Evolutionary conservation across 2,888 invertebrate species (phyloP).

Genomic region (Leucophora obtusa): DNA sequence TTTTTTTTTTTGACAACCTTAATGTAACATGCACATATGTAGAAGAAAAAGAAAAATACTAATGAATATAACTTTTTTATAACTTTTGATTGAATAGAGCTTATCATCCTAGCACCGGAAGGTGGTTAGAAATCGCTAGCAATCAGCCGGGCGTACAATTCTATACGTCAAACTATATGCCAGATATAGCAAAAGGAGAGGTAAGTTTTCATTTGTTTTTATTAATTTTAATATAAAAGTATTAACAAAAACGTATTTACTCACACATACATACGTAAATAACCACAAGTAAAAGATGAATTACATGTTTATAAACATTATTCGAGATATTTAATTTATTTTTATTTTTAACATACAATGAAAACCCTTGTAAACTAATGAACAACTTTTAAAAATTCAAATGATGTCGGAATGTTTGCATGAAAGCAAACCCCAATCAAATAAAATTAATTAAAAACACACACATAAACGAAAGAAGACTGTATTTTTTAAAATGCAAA

Average conservation of each 20-base stretch:
- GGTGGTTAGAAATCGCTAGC: conserved; percentile 88
- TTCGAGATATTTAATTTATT: neutral
- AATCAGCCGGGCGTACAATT: conserved; percentile 95
- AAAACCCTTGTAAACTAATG: conserved; percentile 52
- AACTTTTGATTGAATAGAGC: conserved; percentile 79
- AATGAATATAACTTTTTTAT: neutral
- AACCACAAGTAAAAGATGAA: neutral
- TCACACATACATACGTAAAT: neutral
- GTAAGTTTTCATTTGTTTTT: conserved; percentile 59
- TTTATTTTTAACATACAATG: conserved; percentile 16
- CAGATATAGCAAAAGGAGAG: conserved; percentile 80
- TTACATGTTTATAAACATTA: conserved; percentile 10
- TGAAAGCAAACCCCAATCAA: conserved; percentile 33
- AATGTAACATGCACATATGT: neutral
- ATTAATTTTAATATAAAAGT: conserved; percentile 1
- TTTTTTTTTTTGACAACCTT: too few species aligned
- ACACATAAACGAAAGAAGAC: conserved; percentile 21
- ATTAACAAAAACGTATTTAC: neutral
- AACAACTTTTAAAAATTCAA: conserved; percentile 46
- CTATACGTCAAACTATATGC: conserved; percentile 89
- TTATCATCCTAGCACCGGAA: conserved; percentile 84
- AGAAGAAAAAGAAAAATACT: neutral
- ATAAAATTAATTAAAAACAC: conserved; percentile 58
- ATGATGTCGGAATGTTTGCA: conserved; percentile 21
- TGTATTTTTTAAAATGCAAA: conserved; percentile 33